Evolutionary conservation across 1,140 invertebrate genomes (phyloP).

Genomic region (Anthonomus grandis): DNA sequence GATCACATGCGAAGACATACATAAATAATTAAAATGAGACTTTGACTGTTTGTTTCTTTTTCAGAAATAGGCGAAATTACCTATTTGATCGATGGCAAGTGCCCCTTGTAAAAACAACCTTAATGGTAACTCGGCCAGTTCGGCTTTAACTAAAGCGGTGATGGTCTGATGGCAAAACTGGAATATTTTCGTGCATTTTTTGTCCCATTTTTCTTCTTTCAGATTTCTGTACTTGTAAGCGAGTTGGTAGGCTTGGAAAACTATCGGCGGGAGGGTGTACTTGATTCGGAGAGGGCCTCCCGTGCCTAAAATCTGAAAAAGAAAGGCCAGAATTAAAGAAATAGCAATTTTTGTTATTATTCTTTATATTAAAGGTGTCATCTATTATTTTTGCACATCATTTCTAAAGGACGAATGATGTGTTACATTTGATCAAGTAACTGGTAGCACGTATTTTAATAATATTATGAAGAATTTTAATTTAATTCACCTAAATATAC

Average conservation of each 20-base stretch:
- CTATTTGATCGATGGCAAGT: constrained; percentile 86
- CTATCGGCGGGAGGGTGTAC: constrained; percentile 91
- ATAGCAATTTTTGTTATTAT: no score
- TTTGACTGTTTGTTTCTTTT: no score
- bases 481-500: no score
- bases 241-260: constrained; percentile 91
- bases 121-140: constrained; percentile 88
- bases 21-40: no score
- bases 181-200: constrained; percentile 97
- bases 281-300: constrained; percentile 86
- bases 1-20: no score
- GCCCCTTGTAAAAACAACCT: constrained; percentile 94
- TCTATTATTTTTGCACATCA: no score
- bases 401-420: no score
- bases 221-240: constrained; percentile 79
- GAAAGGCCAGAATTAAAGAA: constrained; percentile 1
- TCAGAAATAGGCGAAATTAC: no score
- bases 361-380: no score
- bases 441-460: no score
- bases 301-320: constrained; percentile 64
- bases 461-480: no score
- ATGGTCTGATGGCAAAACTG: constrained; percentile 97
- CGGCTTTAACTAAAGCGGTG: constrained; percentile 87
- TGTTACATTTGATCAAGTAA: no score
- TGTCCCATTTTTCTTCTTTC: constrained; percentile 92